A percentile compares a stretch with the other conserved stretches of the same genome.
Conservation (phyloP, 2,113 vertebrate species). For the Sminthopsis crassicaudata region DNA sequence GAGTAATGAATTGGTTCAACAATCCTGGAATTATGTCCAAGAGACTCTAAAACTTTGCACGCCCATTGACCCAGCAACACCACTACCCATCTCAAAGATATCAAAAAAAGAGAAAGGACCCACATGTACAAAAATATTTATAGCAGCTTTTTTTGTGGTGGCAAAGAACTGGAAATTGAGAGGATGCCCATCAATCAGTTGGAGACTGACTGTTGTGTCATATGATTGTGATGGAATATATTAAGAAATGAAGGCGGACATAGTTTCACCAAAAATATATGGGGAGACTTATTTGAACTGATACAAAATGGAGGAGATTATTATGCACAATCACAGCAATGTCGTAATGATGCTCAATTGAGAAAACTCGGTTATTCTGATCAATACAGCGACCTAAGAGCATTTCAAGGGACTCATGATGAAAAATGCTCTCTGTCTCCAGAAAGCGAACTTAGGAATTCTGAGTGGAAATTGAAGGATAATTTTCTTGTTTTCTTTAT, state of each 20-base stretch:
- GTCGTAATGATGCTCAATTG: not conserved
- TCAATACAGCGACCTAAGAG: not conserved
- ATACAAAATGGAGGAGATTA: not conserved
- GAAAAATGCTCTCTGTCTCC: not conserved
- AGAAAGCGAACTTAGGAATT: not conserved
- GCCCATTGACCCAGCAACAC: not conserved
- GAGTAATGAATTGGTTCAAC: not conserved
- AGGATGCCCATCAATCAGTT: not conserved
- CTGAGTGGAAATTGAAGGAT: not conserved
- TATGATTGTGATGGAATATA: not conserved
- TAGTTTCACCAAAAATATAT: not conserved
- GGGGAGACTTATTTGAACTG: not conserved
- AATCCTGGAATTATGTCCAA: not conserved
- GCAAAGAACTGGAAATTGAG: not conserved
- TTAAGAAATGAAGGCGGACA: not conserved
- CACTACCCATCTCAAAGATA: not conserved
- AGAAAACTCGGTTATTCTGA: not conserved
- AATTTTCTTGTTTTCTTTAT: not conserved
- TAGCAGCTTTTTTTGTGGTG: not conserved
- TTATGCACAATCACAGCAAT: not conserved
- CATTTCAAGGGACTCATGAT: not conserved
- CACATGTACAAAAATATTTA: not conserved
- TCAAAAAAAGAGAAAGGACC: not conserved
- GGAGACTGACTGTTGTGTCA: not conserved
- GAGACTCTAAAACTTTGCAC: not conserved